Evolutionary conservation across 2,113 vertebrate genomes (phyloP).

Genomic region (Tragelaphus strepsiceros): DNA sequence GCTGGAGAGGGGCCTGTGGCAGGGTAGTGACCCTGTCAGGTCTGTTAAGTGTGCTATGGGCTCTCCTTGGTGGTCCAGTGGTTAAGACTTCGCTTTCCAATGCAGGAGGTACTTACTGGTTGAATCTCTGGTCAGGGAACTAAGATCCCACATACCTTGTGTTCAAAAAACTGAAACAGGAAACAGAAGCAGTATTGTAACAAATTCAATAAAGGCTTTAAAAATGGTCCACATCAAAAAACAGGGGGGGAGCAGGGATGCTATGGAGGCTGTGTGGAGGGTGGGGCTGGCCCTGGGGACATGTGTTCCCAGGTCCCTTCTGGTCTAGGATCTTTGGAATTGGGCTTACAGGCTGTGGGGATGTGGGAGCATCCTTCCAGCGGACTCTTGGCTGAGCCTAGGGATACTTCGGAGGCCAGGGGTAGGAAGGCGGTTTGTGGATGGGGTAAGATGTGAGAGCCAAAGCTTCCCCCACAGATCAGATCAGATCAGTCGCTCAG

Average conservation of each 20-base stretch:
- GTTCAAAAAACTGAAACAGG: not conserved
- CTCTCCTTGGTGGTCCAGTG: not conserved
- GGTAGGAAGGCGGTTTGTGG: not conserved
- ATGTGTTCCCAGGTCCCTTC: not conserved
- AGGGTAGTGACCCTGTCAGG: not conserved
- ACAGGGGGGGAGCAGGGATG: accelerated
- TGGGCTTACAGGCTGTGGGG: not conserved
- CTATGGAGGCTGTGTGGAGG: not conserved
- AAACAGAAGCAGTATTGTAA: not conserved
- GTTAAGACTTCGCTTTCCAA: not conserved
- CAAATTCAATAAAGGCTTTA: not conserved
- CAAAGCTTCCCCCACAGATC: not conserved
- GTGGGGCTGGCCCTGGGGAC: not conserved
- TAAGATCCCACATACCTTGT: not conserved
- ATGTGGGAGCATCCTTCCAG: not conserved
- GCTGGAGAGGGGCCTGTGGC: not conserved
- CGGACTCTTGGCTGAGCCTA: not conserved
- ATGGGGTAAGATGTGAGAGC: not conserved
- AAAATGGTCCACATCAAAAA: not conserved
- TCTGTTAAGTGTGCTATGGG: not conserved
- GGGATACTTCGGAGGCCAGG: not conserved
- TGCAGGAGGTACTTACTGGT: not conserved
- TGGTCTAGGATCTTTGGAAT: not conserved
- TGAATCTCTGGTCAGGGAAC: not conserved
- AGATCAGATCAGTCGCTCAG: too few species aligned